phyloP scores from a whole-genome alignment of 2,797 vertebrate genomes.

The Bradypus variegatus region DNA sequence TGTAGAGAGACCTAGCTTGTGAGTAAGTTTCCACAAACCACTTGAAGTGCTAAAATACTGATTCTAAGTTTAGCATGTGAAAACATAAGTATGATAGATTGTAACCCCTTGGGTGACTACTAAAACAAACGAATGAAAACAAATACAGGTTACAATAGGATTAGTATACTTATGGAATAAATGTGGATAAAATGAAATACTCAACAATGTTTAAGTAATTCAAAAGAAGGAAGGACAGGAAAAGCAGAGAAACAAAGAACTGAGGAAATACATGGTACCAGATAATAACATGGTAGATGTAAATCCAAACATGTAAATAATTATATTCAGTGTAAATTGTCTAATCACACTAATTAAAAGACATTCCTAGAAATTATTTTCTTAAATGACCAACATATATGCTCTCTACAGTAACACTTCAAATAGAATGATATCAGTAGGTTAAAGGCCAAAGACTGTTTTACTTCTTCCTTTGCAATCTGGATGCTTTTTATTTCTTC shows the following conservation, averaged over 20 bases:
- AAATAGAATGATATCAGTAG: background rate
- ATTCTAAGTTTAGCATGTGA: background rate
- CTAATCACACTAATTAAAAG: background rate
- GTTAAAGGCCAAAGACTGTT: background rate
- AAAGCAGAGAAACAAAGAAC: background rate
- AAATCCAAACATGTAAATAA: background rate
- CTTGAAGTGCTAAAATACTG: too few relatives aligned
- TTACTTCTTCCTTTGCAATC: too few relatives aligned
- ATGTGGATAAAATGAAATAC: background rate
- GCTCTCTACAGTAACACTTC: background rate
- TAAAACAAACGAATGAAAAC: background rate
- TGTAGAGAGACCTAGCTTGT: too few relatives aligned
- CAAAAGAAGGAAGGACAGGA: background rate
- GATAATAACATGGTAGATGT: background rate
- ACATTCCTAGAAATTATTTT: background rate
- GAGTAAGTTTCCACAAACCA: too few relatives aligned
- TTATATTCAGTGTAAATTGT: background rate
- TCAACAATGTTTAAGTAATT: background rate
- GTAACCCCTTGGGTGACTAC: background rate
- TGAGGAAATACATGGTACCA: background rate
- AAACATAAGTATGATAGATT: background rate
- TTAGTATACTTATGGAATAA: background rate
- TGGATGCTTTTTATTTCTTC: too few relatives aligned
- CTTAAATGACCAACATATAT: background rate
- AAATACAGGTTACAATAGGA: background rate